These are phyloP conservation scores for Sebastes kiyomatsui DNA, from an alignment of 2,797 vertebrate species.

Conservation along the genomic window DNA sequence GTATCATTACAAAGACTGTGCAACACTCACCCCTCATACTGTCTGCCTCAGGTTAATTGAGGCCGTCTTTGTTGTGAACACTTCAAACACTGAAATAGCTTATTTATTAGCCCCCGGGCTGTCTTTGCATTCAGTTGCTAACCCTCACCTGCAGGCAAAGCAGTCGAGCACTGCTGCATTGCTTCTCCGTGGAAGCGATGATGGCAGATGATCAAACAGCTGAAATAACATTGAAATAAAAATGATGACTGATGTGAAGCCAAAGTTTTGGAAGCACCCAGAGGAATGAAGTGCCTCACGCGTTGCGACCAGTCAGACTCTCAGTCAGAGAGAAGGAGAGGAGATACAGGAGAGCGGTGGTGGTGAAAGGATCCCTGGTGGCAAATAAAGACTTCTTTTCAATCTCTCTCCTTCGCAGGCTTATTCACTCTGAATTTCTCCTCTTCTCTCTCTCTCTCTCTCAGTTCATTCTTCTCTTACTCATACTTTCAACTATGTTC, in stretches of 20 bases:
- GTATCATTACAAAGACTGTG: background rate
- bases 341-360: background rate
- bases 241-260: background rate
- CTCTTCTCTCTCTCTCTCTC: background rate
- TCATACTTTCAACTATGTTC: background rate
- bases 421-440: background rate
- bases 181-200: background rate
- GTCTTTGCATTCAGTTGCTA: background rate
- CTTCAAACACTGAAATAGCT: background rate
- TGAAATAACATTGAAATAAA: background rate
- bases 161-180: background rate
- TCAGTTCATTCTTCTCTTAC: background rate
- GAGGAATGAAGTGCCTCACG: background rate
- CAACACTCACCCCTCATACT: background rate
- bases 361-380: background rate
- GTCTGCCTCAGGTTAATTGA: background rate
- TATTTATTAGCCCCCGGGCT: background rate
- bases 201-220: conserved; percentile 14
- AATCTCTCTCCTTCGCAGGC: background rate
- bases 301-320: background rate
- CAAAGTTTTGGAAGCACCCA: background rate
- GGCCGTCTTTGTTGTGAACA: background rate
- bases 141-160: background rate
- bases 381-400: conserved; percentile 10
- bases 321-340: background rate